Conservation (phyloP, 2,797 vertebrate species). For the Notolabrus celidotus region DNA sequence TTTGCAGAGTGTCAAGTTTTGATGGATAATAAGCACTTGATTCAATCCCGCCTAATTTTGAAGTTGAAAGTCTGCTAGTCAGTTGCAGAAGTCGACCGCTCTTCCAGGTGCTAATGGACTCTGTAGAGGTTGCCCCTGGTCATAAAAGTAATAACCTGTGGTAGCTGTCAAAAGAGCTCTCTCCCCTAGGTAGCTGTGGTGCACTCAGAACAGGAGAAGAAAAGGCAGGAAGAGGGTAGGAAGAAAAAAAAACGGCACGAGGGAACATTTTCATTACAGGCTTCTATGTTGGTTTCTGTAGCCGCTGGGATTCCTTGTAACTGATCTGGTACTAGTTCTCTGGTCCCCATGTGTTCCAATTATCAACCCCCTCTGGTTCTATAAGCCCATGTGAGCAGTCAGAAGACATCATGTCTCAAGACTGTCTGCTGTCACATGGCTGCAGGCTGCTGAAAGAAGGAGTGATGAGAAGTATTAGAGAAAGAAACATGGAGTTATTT, state of each 20-base stretch:
- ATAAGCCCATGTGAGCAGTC: slow-evolving; percentile 47
- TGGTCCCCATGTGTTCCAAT: slow-evolving; percentile 72
- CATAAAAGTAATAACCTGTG: slow-evolving; percentile 81
- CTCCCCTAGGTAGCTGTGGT: slow-evolving; percentile 55
- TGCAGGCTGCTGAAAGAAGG: slow-evolving; percentile 33
- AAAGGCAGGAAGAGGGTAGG: slow-evolving; percentile 25
- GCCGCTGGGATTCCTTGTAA: slow-evolving; percentile 68
- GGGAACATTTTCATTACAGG: slow-evolving; percentile 73
- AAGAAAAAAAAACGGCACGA: slow-evolving; percentile 26
- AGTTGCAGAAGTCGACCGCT: slow-evolving; percentile 66
- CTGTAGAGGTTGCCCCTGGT: slow-evolving; percentile 75
- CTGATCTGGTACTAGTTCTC: slow-evolving; percentile 51
- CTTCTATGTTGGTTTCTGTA: slow-evolving; percentile 63
- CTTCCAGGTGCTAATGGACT: slow-evolving; percentile 78
- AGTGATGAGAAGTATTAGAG: slow-evolving; percentile 5
- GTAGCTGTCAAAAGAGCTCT: slow-evolving; percentile 73
- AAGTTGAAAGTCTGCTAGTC: slow-evolving; percentile 46
- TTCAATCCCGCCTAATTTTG: slow-evolving; percentile 38
- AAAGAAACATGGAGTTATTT: slow-evolving; percentile 28
- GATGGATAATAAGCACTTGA: slow-evolving; percentile 49
- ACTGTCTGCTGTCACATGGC: slow-evolving; percentile 48
- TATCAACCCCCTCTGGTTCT: slow-evolving; percentile 65
- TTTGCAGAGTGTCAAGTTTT: slow-evolving; percentile 49
- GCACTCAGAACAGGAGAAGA: slow-evolving; percentile 44
- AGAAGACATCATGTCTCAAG: slow-evolving; percentile 46